A percentile compares a stretch with the other conserved stretches of the same genome.
Conservation (phyloP, 1,140 invertebrate genomes). For the Lepidurus couesii region DNA sequence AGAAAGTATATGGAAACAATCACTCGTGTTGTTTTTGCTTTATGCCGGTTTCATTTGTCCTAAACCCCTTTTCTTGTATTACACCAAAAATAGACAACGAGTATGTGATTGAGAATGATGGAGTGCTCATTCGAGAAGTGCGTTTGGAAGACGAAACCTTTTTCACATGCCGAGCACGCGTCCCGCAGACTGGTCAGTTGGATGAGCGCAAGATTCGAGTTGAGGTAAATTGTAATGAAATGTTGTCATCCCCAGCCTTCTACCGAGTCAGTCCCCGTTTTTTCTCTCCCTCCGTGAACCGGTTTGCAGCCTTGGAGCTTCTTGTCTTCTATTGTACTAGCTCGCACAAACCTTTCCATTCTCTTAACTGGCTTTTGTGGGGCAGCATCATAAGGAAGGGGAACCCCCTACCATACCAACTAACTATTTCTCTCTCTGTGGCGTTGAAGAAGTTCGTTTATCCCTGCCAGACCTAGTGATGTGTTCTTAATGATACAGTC, state of each 20-base stretch:
- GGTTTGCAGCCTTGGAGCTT: neutral
- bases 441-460: neutral
- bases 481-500: neutral
- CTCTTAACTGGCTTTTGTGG: constrained; percentile 10
- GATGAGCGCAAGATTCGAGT: constrained; percentile 66
- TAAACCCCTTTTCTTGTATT: neutral
- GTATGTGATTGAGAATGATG: constrained; percentile 67
- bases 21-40: too few relatives aligned
- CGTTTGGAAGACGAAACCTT: constrained; percentile 72
- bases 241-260: neutral
- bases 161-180: constrained; percentile 76
- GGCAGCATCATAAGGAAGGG: neutral
- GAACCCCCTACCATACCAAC: neutral
- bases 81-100: constrained; percentile 50
- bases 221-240: constrained; percentile 52
- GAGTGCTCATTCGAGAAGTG: constrained; percentile 70
- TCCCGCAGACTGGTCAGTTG: constrained; percentile 69
- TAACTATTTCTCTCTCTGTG: neutral
- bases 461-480: neutral
- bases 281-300: neutral
- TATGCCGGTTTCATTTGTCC: too few relatives aligned
- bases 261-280: neutral
- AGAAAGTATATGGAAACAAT: too few relatives aligned
- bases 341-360: neutral
- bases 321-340: neutral